Base-by-base conservation (phyloP, 2,888 invertebrate genomes). In the Euproctis similis region DNA sequence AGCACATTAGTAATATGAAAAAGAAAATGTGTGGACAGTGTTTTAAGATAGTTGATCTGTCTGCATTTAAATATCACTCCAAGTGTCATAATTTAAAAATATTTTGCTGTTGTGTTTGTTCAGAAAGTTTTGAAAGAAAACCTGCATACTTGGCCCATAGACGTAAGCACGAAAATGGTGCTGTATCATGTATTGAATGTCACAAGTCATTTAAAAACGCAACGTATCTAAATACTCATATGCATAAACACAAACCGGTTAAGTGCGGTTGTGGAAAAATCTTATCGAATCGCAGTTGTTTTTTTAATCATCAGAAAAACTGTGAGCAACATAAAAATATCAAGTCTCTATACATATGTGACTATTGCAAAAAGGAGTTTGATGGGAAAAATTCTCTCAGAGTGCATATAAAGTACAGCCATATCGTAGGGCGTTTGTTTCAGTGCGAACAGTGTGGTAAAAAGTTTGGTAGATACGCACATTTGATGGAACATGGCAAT, bases 361-460 rank as follows among this genome's bases (percentile, higher is more conserved):
- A 73, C 17, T 59, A 67, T 20, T 74, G 74, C 17, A 33, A 41
- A 0, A 61, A 53, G 2, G 39, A 42, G 11, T 74, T 58, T 24
- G 30, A 12, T 0, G 29, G 13, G 0, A 71, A 62, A 34, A 34
- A 36, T 1, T 34, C 37, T 0, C 14, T 74, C 0, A 53, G 37
- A 21, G 13, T 32, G 1, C 70, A 68, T 37, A 70, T 70, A 22
- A 39, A 42, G 3, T 20, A 41, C 1, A 34, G 25, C 0, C 74
- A 74, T 28, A 29, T 48, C 1, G 28, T 38, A 2, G 52, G 49
- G 0, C 26, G 35, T 16, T 10, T 30, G 2, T 48, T 45, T 3
- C 62, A 65, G 10, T 74, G 73, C 12, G 59, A 68, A 0, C 33
- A 41, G 2, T 74, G 74, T 14, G 74, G 67, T 0, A 74, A 71